Base-by-base conservation (phyloP, 2,888 invertebrate genomes). In the Camptogramma bilineatum region DNA sequence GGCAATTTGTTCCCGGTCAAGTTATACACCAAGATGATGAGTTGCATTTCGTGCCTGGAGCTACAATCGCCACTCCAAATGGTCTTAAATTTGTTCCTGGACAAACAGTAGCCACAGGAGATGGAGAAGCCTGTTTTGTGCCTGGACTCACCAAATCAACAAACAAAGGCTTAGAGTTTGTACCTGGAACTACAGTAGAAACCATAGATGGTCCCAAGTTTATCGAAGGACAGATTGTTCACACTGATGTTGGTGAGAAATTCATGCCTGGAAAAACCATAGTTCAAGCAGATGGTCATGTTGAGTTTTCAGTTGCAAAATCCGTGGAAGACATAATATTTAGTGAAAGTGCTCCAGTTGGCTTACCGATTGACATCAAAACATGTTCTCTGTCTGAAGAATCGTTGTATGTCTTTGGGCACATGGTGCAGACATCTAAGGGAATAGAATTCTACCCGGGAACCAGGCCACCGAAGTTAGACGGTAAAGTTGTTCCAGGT, bases 361-460 rank as follows among this genome's bases (percentile, higher is more conserved):
- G 95, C 9, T 85, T 95, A 47, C 94, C 95, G 0, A 93, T 95
- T 34, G 94, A 95, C 76, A 94, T 94, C 1, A 94, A 91, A 59
- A 94, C 93, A 16, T 89, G 88, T 69, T 90, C 92, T 10, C 71
- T 94, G 3, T 93, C 94, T 21, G 93, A 92, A 78, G 93, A 93
- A 74, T 90, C 93, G 7, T 79, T 94, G 7, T 91, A 93, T 65
- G 94, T 95, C 3, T 95, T 95, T 73, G 95, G 95, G 0, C 94
- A 95, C 73, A 95, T 95, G 94, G 88, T 95, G 0, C 95, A 95
- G 84, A 94, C 95, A 4, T 85, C 89, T 10, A 94, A 94, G 61
- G 95, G 95, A 0, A 94, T 96, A 18, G 95, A 95, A 80, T 96
- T 96, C 76, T 94, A 94, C 73, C 95, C 95, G 0, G 95, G 95